Evolutionary conservation across 2,113 vertebrate species (phyloP), one percentile per base, ranked within the genome.

Genomic region (Gobius niger): DNA sequence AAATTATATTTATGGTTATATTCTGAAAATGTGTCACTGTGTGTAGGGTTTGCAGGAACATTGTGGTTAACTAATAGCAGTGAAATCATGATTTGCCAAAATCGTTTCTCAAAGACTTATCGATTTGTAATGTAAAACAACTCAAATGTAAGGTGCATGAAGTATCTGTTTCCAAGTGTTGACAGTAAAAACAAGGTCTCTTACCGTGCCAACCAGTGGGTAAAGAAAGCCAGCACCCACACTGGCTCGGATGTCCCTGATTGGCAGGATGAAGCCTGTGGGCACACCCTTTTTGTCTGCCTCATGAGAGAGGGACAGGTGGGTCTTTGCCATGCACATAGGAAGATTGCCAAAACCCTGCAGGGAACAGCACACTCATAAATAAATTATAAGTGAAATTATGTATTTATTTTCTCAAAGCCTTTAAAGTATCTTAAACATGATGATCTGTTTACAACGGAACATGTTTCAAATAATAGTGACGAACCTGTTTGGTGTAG

Each of bases 281-380:
- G 98, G 98, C 1, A 95, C 97, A 1, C 98, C 98, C 87, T 99
- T 99, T 77, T 87, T 93, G 70, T 99, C 96, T 9, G 98, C 95
- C 81, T 98, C 94, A 8, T 99, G 98, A 78, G 96, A 98, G 52
- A 99, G 90, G 0, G 98, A 99, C 72, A 99, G 82, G 76, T 99
- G 98, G 52, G 97, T 99, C 88, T 99, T 99, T 10, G 98, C 98
- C 98, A 99, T 99, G 89, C 98, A 99, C 83, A 99, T 93, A 13
- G 98, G 98, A 67, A 99, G 92, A 71, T 91, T 93, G 67, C 93
- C 92, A 81, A 99, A 99, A 24, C 97, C 97, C 98, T 99, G 73
- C 40, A 54, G 42, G 72, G 9, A 60, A 44, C 76, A 19, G 57
- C 44, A 7, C 6, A 46, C 4, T 60, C 42, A 65, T 44, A 40